A percentile compares a stretch with the other conserved stretches of the same genome.
phyloP scores from a whole-genome alignment of 2,113 vertebrate species.

The Carettochelys insculpta region DNA sequence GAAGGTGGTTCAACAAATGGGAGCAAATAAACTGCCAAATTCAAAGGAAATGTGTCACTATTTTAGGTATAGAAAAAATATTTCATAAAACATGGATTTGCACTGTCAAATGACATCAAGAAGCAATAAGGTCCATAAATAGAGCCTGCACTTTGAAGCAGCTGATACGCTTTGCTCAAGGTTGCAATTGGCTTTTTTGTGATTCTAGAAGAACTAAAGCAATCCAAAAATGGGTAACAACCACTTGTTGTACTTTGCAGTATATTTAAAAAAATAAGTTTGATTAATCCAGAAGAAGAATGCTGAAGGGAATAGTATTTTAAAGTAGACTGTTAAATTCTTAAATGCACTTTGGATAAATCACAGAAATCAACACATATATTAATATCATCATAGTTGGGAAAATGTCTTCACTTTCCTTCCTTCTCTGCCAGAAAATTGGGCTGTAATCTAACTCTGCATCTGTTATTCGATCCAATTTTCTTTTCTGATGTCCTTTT shows the following conservation, averaged over 20 bases:
- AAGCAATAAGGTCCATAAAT: background rate
- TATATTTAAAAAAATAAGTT: constrained; percentile 23
- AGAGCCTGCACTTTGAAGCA: background rate
- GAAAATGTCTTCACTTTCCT: background rate
- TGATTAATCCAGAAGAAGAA: background rate
- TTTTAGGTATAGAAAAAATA: background rate
- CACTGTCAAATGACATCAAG: background rate
- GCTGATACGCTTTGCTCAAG: background rate
- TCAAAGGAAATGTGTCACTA: background rate
- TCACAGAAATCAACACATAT: background rate
- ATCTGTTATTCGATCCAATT: background rate
- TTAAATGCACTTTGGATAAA: background rate
- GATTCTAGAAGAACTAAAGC: background rate
- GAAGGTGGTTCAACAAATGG: background rate
- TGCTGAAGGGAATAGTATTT: background rate
- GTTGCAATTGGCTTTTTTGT: background rate
- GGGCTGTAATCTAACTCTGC: background rate
- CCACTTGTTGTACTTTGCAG: background rate
- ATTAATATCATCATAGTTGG: background rate
- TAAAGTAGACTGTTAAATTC: background rate
- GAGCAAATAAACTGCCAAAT: background rate
- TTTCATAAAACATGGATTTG: background rate
- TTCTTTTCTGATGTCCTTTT: background rate
- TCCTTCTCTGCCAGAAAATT: background rate
- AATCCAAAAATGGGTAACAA: background rate